phyloP scores from a whole-genome alignment of 92 coral and sea anemone genomes.

The Porites divaricata region DNA sequence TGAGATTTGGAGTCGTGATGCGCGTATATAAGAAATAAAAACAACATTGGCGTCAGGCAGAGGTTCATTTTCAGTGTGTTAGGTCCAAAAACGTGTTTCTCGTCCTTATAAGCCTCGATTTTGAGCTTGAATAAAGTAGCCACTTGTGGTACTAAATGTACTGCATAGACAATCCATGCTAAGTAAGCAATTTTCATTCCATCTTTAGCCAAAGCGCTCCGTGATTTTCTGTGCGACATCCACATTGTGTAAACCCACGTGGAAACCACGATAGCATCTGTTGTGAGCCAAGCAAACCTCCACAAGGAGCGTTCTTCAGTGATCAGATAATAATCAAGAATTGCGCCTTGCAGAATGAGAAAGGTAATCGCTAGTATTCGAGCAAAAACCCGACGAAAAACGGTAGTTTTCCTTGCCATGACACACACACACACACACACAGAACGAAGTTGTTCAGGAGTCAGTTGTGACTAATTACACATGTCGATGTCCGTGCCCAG shows the following conservation, averaged over 20 bases:
- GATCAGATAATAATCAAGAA: constrained; percentile 79
- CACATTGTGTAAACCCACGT: constrained; percentile 86
- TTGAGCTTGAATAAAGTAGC: constrained; percentile 74
- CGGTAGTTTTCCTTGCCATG: constrained; percentile 61
- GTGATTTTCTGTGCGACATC: constrained; percentile 67
- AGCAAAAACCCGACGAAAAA: constrained; percentile 64
- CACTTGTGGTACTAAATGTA: constrained; percentile 83
- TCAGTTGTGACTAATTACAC: too few relatives aligned
- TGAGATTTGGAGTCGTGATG: constrained; percentile 85
- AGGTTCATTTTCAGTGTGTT: constrained; percentile 82
- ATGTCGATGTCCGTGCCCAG: too few relatives aligned
- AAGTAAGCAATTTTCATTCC: constrained; percentile 81
- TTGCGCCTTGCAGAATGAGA: constrained; percentile 72
- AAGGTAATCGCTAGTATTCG: constrained; percentile 68
- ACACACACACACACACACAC: too few relatives aligned
- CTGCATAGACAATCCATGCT: constrained; percentile 88
- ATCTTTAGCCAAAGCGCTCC: constrained; percentile 38
- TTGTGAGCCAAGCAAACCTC: constrained; percentile 79
- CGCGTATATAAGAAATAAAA: constrained; percentile 80
- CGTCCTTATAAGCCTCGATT: constrained; percentile 57
- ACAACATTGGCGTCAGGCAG: constrained; percentile 71
- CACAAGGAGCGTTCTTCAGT: constrained; percentile 45
- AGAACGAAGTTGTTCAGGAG: too few relatives aligned
- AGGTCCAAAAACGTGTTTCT: constrained; percentile 65
- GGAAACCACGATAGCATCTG: constrained; percentile 71